Conservation (phyloP, 2,888 invertebrate genomes). For the Meandrusa payeni region DNA sequence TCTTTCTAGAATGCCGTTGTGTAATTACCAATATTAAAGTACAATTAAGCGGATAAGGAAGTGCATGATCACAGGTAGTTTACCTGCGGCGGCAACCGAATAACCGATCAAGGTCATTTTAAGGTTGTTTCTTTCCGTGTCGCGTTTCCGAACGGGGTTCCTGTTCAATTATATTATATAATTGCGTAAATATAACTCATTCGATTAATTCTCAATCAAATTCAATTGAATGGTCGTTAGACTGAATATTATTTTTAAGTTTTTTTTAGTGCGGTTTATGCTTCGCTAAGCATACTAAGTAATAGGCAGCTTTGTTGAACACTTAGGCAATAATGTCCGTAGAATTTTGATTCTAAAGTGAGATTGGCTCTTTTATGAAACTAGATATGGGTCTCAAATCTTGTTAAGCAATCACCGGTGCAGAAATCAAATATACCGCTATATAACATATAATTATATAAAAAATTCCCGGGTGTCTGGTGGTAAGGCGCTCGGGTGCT, state of each 20-base stretch:
- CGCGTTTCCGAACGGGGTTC: conserved; percentile 12
- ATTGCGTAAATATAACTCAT: conserved; percentile 3
- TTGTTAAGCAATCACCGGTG: no score
- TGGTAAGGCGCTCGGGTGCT: no score
- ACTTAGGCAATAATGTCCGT: no score
- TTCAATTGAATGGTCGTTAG: neutral
- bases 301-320: no score
- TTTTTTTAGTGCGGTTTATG: conserved; percentile 1
- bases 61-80: conserved; percentile 35
- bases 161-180: conserved; percentile 7
- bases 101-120: conserved; percentile 19
- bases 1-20: conserved; percentile 17
- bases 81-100: conserved; percentile 17
- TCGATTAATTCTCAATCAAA: neutral
- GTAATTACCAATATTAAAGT: conserved; percentile 16
- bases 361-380: no score
- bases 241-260: neutral
- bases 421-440: no score
- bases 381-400: no score
- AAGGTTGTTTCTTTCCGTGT: conserved; percentile 22
- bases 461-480: neutral
- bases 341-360: no score
- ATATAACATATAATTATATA: no score
- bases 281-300: neutral
- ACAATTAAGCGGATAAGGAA: conserved; percentile 37